Base-by-base conservation (phyloP, 2,797 vertebrate species). In the Galagoides demidoff region DNA sequence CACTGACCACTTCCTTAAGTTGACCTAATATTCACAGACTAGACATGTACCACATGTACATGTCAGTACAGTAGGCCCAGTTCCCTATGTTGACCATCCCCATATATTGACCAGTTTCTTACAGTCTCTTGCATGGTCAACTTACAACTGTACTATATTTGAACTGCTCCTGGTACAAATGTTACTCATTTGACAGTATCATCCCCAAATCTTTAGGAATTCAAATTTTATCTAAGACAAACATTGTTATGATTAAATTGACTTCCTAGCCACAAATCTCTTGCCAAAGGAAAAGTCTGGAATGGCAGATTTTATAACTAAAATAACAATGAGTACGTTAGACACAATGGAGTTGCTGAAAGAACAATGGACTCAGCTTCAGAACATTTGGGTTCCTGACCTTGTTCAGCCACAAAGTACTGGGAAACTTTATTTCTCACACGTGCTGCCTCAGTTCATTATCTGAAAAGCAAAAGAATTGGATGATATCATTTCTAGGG, bases 221-320 rank as follows among this genome's bases (percentile, higher is more conserved):
- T 84, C 68, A 79, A 84, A 25, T 91, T 92, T 83, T 57, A 81
- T 45, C 16, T 43, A 16, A 59, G 59, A 88, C 17, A 92, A 89
- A 71, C 84, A 82, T 23, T 93, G 14, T 73, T 82, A 34, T 82
- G 61, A 95, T 70, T 93, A 91, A 86, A 63, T 37, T 95, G 66
- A 89, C 34, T 52, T 95, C 23, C 37, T 49, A 82, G 61, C 39
- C 25, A 94, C 29, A 81, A 76, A 90, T 45, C 91, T 86, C 17
- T 90, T 89, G 82, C 52, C 61, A 94, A 85, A 87, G 68, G 31
- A 92, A 89, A 88, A 90, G 37, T 74, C 55, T 94, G 79, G 22
- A 82, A 55, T 63, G 66, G 29, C 31, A 89, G 23, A 49, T 85
- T 89, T 39, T 77, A 37, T 74, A 92, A 84, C 78, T 84, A 86